These are phyloP conservation scores for Pteropus rufus DNA, from an alignment of 2,797 vertebrate species.

Conservation along the genomic window DNA sequence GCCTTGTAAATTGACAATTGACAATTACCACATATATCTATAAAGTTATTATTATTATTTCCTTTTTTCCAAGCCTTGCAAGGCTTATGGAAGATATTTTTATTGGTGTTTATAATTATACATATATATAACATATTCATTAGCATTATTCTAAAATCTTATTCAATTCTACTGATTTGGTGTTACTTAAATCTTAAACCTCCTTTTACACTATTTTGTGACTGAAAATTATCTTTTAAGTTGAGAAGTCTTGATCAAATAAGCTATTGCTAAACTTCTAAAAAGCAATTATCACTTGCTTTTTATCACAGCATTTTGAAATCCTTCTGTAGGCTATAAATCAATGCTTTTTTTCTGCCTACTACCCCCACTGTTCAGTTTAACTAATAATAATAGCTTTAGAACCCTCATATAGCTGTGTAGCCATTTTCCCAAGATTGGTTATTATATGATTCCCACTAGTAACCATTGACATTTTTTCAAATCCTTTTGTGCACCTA, in stretches of 20 bases:
- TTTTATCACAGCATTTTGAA: constrained; percentile 31
- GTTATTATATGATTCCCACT: constrained; percentile 23
- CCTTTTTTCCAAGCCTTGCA: neutral
- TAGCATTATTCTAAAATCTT: neutral
- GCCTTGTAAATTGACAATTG: neutral
- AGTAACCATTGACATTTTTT: constrained; percentile 11
- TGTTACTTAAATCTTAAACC: constrained; percentile 42
- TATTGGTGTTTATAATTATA: neutral
- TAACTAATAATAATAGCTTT: constrained; percentile 17
- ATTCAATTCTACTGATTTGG: neutral
- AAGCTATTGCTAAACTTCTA: constrained; percentile 20
- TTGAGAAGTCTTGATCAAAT: neutral
- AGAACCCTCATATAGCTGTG: neutral
- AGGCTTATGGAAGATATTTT: neutral
- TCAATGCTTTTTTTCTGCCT: neutral
- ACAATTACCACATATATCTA: neutral
- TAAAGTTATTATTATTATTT: neutral
- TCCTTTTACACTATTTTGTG: constrained; percentile 36
- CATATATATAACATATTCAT: neutral
- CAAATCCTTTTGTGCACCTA: neutral
- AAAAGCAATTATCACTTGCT: constrained; percentile 28
- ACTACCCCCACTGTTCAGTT: neutral
- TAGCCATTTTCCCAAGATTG: constrained; percentile 16
- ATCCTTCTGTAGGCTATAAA: constrained; percentile 4
- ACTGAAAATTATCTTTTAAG: constrained; percentile 37